A percentile compares a stretch with the other conserved stretches of the same genome.
These are phyloP conservation scores for Stegana nigrithorax DNA, from an alignment of 2,888 invertebrate species.

Conservation along the genomic window DNA sequence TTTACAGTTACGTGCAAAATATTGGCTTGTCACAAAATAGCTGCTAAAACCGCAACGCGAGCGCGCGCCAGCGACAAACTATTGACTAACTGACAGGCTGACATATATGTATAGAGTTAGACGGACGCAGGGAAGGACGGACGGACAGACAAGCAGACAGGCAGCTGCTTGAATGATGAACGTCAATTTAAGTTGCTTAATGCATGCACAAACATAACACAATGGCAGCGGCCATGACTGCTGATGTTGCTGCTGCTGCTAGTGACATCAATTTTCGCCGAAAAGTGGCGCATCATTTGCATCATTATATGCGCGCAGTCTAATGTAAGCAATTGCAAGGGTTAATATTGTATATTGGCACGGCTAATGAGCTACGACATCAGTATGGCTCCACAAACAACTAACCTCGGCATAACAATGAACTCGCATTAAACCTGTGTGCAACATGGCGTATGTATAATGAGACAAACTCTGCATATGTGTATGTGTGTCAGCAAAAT, in stretches of 20 bases:
- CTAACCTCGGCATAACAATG: too few species aligned
- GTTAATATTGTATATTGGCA: neutral
- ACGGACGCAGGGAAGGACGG: slow-evolving; percentile 35
- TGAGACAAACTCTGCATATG: neutral
- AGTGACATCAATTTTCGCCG: slow-evolving; percentile 14
- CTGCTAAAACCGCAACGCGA: slow-evolving; percentile 22
- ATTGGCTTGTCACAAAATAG: slow-evolving; percentile 39
- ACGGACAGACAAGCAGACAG: slow-evolving; percentile 31
- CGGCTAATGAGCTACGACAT: slow-evolving; percentile 4
- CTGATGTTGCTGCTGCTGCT: neutral
- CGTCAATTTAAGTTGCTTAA: slow-evolving; percentile 35
- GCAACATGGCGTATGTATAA: neutral
- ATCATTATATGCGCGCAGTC: slow-evolving; percentile 1
- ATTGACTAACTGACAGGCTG: slow-evolving; percentile 7
- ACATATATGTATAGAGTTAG: slow-evolving; percentile 9
- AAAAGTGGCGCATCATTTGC: slow-evolving; percentile 14
- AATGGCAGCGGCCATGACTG: neutral
- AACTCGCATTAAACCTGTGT: too few species aligned
- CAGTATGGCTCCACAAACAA: too few species aligned
- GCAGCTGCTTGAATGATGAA: slow-evolving; percentile 33
- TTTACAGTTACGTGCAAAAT: slow-evolving; percentile 27
- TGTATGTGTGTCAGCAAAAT: too few species aligned
- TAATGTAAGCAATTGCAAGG: slow-evolving; percentile 14
- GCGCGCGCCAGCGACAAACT: neutral
- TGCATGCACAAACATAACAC: slow-evolving; percentile 26